Evolutionary conservation across 2,888 invertebrate species (phyloP).

Genomic region (Drosophila picticornis): DNA sequence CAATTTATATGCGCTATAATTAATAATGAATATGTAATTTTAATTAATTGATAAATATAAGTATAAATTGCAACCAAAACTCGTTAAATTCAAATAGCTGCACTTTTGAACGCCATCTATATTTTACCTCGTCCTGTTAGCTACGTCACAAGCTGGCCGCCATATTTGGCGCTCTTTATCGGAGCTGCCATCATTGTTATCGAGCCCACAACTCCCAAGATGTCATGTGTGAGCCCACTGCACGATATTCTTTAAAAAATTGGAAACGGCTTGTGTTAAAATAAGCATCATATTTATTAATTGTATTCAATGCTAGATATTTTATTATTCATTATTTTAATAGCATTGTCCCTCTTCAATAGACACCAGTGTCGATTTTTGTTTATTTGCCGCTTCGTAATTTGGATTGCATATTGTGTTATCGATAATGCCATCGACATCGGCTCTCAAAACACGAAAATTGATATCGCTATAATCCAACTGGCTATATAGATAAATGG

Average conservation of each 20-base stretch:
- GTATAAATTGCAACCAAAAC: background rate
- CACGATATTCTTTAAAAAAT: background rate
- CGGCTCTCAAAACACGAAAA: constrained; percentile 90
- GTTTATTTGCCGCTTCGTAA: background rate
- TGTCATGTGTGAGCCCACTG: too few species aligned
- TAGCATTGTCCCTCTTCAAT: constrained; percentile 71
- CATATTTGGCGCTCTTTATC: background rate
- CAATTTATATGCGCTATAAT: background rate
- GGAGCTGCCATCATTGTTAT: background rate
- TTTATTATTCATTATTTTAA: constrained; percentile 21
- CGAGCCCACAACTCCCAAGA: background rate
- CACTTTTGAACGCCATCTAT: background rate
- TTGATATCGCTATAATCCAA: constrained; percentile 89
- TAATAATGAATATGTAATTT: background rate
- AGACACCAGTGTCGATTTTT: constrained; percentile 36
- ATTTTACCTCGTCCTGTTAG: background rate
- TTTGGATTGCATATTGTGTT: constrained; percentile 90
- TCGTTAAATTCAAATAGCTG: background rate
- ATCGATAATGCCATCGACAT: constrained; percentile 87
- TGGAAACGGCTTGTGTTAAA: background rate
- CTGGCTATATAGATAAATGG: constrained; percentile 89
- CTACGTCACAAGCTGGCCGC: background rate
- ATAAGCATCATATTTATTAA: background rate
- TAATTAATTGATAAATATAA: background rate
- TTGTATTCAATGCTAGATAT: background rate